Evolutionary conservation across 2,797 vertebrate genomes (phyloP).

Genomic region (Staurois parvus): DNA sequence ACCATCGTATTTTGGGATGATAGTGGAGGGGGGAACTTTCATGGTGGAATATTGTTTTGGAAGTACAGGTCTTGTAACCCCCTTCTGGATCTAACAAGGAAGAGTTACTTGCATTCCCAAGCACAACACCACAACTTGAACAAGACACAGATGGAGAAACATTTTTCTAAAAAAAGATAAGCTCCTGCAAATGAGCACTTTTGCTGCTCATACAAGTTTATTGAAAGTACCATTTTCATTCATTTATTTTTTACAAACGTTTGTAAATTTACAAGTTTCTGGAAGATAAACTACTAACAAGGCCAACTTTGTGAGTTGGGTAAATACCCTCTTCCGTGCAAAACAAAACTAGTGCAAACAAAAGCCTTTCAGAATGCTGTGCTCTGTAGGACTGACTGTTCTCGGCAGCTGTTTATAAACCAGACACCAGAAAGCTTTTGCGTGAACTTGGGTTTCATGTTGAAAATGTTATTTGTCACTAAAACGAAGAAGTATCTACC

Average conservation of each 20-base stretch:
- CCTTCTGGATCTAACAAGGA: too few species aligned
- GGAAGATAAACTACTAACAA: not conserved
- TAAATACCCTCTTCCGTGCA: not conserved
- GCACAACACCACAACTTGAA: too few species aligned
- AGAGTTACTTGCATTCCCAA: too few species aligned
- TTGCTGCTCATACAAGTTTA: not conserved
- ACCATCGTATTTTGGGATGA: too few species aligned
- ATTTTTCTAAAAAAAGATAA: too few species aligned
- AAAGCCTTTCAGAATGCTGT: slow-evolving; percentile 58
- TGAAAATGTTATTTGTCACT: slow-evolving; percentile 22
- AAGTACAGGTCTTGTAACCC: too few species aligned
- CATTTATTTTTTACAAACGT: not conserved
- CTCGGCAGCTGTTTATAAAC: slow-evolving; percentile 4
- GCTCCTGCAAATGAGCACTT: too few species aligned
- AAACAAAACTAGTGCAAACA: not conserved
- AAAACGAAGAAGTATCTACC: not conserved
- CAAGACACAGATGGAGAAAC: too few species aligned
- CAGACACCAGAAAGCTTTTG: not conserved
- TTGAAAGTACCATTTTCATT: not conserved
- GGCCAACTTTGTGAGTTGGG: not conserved
- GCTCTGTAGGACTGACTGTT: slow-evolving; percentile 48
- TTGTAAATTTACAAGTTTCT: not conserved
- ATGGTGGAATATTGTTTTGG: too few species aligned
- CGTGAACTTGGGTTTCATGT: slow-evolving; percentile 15
- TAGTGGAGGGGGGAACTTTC: too few species aligned